Evolutionary conservation across 2,888 invertebrate species (phyloP).

Genomic region (Cataglyphis cursor): DNA sequence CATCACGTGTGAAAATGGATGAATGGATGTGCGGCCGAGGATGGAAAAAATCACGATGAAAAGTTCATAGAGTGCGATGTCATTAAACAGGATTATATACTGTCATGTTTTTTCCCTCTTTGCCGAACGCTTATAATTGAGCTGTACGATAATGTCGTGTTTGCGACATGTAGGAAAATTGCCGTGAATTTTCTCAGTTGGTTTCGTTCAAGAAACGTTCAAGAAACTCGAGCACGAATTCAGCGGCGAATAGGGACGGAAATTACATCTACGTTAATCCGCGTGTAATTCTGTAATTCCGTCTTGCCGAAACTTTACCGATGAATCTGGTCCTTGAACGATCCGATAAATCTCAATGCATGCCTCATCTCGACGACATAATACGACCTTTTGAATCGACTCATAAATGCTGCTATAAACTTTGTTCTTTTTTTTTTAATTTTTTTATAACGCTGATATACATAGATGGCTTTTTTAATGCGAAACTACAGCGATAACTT

Average conservation of each 20-base stretch:
- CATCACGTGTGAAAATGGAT: constrained; percentile 29
- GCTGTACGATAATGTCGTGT: not conserved
- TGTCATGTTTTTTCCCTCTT: not conserved
- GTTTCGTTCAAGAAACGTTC: constrained; percentile 21
- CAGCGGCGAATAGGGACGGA: constrained; percentile 9
- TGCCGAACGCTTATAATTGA: not conserved
- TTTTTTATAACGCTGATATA: not conserved
- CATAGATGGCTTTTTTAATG: not conserved
- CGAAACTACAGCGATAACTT: not conserved
- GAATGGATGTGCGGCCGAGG: not conserved
- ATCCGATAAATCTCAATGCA: constrained; percentile 19
- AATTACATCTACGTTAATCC: constrained; percentile 39
- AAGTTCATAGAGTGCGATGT: not conserved
- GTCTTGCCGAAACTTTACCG: constrained; percentile 25
- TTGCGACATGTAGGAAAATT: not conserved
- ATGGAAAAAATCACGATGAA: constrained; percentile 13
- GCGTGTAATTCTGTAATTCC: constrained; percentile 42
- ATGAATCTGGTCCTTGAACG: not conserved
- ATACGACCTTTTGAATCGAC: constrained; percentile 2
- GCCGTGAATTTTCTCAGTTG: constrained; percentile 10
- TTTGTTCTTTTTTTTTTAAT: not conserved
- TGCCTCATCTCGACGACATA: not conserved
- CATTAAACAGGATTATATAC: constrained; percentile 17
- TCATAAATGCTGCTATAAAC: not conserved
- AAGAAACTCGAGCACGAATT: constrained; percentile 21